A percentile compares a stretch with the other conserved stretches of the same genome.
These are phyloP conservation scores for Felis chaus DNA, from an alignment of 2,113 vertebrate species.

Conservation along the genomic window DNA sequence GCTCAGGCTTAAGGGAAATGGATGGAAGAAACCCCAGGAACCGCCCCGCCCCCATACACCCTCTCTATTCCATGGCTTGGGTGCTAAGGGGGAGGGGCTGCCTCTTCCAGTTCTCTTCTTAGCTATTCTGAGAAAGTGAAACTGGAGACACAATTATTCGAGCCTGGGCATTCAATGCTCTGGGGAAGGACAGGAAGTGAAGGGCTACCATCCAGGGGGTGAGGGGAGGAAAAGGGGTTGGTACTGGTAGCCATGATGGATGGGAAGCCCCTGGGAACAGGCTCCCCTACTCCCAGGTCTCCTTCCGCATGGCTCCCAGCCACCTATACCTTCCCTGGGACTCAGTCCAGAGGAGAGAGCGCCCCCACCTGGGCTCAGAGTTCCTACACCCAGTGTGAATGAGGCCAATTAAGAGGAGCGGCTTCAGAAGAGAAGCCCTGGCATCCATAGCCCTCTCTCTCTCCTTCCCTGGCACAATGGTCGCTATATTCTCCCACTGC, in stretches of 20 bases:
- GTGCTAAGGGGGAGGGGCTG: not conserved
- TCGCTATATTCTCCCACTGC: not conserved
- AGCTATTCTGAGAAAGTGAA: not conserved
- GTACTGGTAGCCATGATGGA: not conserved
- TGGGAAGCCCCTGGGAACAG: not conserved
- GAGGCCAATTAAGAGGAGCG: constrained; percentile 35
- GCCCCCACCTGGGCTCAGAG: not conserved
- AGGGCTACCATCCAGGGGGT: too few species aligned
- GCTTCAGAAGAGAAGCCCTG: not conserved
- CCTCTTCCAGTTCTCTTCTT: not conserved
- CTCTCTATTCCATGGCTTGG: not conserved
- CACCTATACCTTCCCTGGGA: not conserved
- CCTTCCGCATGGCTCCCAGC: not conserved
- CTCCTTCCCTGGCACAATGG: not conserved
- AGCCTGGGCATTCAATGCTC: not conserved
- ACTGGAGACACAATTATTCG: not conserved
- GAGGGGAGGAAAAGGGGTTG: too few species aligned
- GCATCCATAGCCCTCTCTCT: not conserved
- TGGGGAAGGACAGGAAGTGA: not conserved
- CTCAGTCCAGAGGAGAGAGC: not conserved
- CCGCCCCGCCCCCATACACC: not conserved
- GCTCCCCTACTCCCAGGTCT: not conserved
- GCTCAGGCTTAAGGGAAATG: not conserved
- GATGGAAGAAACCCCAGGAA: not conserved
- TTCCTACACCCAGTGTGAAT: not conserved